Evolutionary conservation across 1,140 invertebrate genomes (phyloP), one percentile per base, ranked within the genome.

Genomic region (Trichoplusia ni): DNA sequence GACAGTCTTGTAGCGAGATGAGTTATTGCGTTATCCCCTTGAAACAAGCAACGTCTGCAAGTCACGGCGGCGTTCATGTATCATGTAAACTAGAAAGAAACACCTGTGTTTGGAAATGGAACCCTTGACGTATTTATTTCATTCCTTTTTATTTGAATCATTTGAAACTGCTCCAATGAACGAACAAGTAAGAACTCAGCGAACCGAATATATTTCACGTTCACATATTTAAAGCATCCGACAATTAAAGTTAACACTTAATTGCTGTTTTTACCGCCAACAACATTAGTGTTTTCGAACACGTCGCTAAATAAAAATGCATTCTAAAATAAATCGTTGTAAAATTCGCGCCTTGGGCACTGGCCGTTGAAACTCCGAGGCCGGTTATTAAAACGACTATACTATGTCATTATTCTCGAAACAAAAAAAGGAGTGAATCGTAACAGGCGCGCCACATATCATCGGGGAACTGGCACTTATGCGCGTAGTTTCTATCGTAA

Each of bases 401-500:
- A 79, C 79, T 85, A 76, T 88, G 84, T 84, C 81, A 86, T 86
- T 86, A 85, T 79, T 80, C 71, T 80, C 66, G 71, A 80, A 83
- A 84, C 71, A 86, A 86, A 81, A 87, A 88, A 80, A 81, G 61
- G 64, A 81, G 75, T 81, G 81, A 82, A 83, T 81, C 73, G 81
- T 82, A 81, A 83, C 82, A 79, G 69, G 58, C 76, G 66, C 70
- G 76, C 83, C 62, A 84, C 84, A 89, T 89, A 87, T 87, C 86
- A 89, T 84, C 76, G 82, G 40, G 70, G 78, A 84, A 81, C 79
- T 87, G 82, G 85, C 79, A 82, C 80, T 89, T 86, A 88, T 76
- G 67, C 72, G 73, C 73, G 82, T 84, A 85, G 83, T 85, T 86
- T 87, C 84, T 86, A 87, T 87, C 84, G 83, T 90, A 90, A 90